These are phyloP conservation scores for Bathynomus jamesi DNA, from an alignment of 1,140 invertebrate species.

Conservation along the genomic window DNA sequence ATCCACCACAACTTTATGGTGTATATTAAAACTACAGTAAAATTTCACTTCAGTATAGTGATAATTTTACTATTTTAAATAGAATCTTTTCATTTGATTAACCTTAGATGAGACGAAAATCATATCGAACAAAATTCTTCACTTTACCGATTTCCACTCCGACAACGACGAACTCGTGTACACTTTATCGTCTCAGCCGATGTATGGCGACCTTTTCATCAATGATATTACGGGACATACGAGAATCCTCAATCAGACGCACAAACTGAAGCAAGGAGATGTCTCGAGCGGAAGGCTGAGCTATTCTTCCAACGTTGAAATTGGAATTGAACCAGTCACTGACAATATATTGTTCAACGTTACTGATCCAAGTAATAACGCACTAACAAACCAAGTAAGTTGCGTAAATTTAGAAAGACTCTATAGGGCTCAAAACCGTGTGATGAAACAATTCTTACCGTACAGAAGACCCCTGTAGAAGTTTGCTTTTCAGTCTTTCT, in stretches of 20 bases:
- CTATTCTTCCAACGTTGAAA: conserved; percentile 22
- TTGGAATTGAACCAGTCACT: conserved; percentile 12
- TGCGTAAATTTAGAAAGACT: no score
- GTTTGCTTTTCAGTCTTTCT: no score
- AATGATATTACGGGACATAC: conserved; percentile 5
- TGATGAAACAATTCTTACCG: no score
- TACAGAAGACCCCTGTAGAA: no score
- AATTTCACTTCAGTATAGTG: no score
- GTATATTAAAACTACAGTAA: no score
- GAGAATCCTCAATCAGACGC: conserved; percentile 25
- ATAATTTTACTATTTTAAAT: no score
- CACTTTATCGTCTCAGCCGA: conserved; percentile 17
- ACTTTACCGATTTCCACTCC: conserved; percentile 32
- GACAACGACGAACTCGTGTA: conserved; percentile 26
- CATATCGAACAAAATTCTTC: conserved; percentile 12
- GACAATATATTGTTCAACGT: conserved; percentile 39
- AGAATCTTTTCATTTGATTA: no score
- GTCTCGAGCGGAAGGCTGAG: conserved; percentile 17
- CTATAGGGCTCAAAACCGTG: no score
- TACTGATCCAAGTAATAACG: conserved; percentile 44
- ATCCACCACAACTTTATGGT: no score
- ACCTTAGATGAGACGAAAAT: conserved; percentile 26
- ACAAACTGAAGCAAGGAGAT: conserved; percentile 29
- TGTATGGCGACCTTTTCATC: conserved; percentile 17
- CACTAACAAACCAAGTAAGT: conserved; percentile 39